Base-by-base conservation (phyloP, 2,888 invertebrate species). In the Pyrrhosoma nymphula region DNA sequence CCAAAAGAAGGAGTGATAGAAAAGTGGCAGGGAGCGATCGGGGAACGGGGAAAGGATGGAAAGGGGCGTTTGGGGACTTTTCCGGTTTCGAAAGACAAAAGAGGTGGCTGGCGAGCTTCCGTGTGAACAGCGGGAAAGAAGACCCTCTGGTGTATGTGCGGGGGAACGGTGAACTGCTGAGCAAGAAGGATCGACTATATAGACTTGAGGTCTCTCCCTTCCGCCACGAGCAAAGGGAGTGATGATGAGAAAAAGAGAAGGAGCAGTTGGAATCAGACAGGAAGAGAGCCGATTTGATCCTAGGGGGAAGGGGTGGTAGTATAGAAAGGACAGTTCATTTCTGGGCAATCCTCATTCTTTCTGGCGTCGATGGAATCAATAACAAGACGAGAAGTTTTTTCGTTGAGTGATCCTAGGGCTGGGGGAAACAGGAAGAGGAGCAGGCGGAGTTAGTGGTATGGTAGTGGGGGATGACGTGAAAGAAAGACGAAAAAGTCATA, bases 331-430 rank as follows among this genome's bases (percentile, higher is more conserved):
- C 69, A 93, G 93, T 93, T 69, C 47, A 75, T 69, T 93, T 93
- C 93, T 60, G 69, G 69, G 69, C 69, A 93, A 69, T 69, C 69
- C 69, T 93, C 63, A 69, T 60, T 93, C 69, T 69, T 75, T 93
- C 93, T 93, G 75, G 69, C 93, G 69, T 75, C 93, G 69, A 93
- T 93, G 69, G 93, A 75, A 93, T 93, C 93, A 93, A 93, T 93
- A 93, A 75, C 69, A 93, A 69, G 69, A 39, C 93, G 93, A 75
- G 75, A 93, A 93, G 69, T 93, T 93, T 93, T 93, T 93, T 89
- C 89, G n/a, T 55, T 55, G 56, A 89, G 89, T 55, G 56, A 89
- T 89, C 89, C 89, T 2, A 60, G 47, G 93, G 30, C 47, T 39
- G 35, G 60, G 47, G 93, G 93, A 93, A 69, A 93, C 93, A 93